phyloP scores from a whole-genome alignment of 1,140 invertebrate genomes.

The Papilio aristodemus region DNA sequence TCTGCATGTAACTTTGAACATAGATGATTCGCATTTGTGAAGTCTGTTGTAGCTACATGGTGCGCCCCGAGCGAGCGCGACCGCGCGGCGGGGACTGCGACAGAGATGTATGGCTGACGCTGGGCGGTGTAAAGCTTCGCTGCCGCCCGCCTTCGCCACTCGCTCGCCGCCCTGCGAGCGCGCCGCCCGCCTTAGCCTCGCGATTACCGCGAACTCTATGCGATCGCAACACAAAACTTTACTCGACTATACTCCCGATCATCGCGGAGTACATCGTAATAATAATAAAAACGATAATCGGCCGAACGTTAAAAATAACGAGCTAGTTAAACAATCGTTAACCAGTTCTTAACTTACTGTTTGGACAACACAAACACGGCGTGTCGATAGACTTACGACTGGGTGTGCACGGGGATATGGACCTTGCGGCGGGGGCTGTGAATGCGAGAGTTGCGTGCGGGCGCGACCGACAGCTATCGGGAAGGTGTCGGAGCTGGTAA shows the following conservation, averaged over 20 bases:
- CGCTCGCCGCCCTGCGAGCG: constrained; percentile 49
- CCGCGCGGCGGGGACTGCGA: background rate
- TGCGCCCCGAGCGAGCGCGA: background rate
- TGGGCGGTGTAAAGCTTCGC: constrained; percentile 40
- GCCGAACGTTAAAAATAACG: constrained; percentile 53
- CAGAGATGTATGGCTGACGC: background rate
- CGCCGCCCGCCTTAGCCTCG: constrained; percentile 51
- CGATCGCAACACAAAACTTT: background rate
- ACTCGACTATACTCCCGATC: constrained; percentile 3
- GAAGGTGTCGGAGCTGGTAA: constrained; percentile 45
- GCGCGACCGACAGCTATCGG: constrained; percentile 34
- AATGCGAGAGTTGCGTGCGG: constrained; percentile 22
- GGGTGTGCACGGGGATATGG: constrained; percentile 32
- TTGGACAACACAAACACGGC: constrained; percentile 50
- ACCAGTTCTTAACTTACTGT: constrained; percentile 47
- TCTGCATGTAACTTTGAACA: too few relatives aligned
- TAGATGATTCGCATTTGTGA: background rate
- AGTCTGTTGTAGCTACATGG: background rate
- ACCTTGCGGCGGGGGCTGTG: constrained; percentile 33
- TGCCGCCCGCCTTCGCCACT: constrained; percentile 41
- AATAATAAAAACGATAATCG: constrained; percentile 47
- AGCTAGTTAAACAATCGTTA: constrained; percentile 59
- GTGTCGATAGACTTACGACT: constrained; percentile 43
- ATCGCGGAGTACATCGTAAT: constrained; percentile 30
- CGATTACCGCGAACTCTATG: constrained; percentile 10